Evolutionary conservation across 2,888 invertebrate genomes (phyloP).

Genomic region (Cosmopolites sordidus): DNA sequence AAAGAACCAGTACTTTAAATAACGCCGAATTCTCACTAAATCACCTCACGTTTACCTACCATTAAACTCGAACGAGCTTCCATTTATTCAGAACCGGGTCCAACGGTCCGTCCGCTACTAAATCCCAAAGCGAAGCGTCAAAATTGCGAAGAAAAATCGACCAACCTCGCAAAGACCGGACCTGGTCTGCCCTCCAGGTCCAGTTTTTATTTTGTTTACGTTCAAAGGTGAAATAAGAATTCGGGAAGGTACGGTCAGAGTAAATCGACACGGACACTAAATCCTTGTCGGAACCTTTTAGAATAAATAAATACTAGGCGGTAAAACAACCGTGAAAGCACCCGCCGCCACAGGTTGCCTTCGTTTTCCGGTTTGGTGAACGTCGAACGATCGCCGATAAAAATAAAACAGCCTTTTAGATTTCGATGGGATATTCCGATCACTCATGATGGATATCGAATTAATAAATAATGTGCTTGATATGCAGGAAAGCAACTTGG

Average conservation of each 20-base stretch:
- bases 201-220: constrained; percentile 18
- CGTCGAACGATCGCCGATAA: no score
- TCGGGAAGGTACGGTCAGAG: constrained; percentile 10
- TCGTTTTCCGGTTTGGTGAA: no score
- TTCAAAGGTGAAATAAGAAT: constrained; percentile 21
- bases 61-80: background rate
- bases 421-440: no score
- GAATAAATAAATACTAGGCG: constrained; percentile 17
- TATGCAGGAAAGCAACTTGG: no score
- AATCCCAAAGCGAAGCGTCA: background rate
- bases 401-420: no score
- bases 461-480: no score
- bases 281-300: constrained; percentile 16
- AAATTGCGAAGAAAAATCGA: background rate
- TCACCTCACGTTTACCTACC: background rate
- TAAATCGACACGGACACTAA: constrained; percentile 11
- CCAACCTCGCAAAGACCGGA: background rate
- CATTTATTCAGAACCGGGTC: background rate
- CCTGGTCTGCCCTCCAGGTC: background rate
- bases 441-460: no score
- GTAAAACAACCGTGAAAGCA: constrained; percentile 3
- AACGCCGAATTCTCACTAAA: background rate
- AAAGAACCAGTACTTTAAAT: constrained; percentile 1
- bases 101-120: background rate
- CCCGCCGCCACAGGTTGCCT: no score